A percentile compares a stretch with the other conserved stretches of the same genome.
Evolutionary conservation across 2,113 vertebrate species (phyloP).

Genomic region (Conger conger): DNA sequence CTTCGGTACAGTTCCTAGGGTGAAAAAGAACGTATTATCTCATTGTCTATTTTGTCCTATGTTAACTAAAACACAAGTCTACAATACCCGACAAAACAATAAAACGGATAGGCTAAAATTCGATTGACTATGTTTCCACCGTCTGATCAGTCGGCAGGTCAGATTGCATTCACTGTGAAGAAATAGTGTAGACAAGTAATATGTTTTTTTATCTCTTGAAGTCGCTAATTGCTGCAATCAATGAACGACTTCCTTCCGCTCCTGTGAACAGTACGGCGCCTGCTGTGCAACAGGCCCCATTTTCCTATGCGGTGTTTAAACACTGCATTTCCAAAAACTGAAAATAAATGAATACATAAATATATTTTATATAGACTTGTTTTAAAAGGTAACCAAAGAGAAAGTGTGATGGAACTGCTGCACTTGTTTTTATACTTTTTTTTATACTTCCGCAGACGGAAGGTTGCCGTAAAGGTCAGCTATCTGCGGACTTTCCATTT

Average conservation of each 20-base stretch:
- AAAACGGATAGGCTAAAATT: not conserved
- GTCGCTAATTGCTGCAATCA: constrained; percentile 58
- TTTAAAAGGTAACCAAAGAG: not conserved
- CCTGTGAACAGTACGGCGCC: constrained; percentile 50
- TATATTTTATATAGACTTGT: too few species aligned
- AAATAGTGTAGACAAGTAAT: constrained; percentile 41
- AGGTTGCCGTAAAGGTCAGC: constrained; percentile 50
- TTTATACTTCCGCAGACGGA: constrained; percentile 43
- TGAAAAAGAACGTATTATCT: too few species aligned
- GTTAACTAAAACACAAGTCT: not conserved
- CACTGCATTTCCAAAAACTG: too few species aligned
- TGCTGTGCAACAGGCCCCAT: not conserved
- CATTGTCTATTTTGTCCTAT: not conserved
- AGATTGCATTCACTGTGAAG: constrained; percentile 18
- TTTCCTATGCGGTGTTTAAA: too few species aligned
- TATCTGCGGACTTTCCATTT: constrained; percentile 70
- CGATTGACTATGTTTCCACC: not conserved
- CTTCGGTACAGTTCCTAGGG: too few species aligned
- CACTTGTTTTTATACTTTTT: constrained; percentile 4
- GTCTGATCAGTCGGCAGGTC: not conserved
- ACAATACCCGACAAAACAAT: not conserved
- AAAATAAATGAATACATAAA: too few species aligned
- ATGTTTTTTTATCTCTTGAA: constrained; percentile 54
- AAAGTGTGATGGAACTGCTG: not conserved
- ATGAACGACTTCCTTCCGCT: constrained; percentile 59